Percentiles rank a stretch among this genome's conserved stretches.
phyloP scores from a whole-genome alignment of 2,797 vertebrate genomes.

The Lepilemur ruficaudatus region DNA sequence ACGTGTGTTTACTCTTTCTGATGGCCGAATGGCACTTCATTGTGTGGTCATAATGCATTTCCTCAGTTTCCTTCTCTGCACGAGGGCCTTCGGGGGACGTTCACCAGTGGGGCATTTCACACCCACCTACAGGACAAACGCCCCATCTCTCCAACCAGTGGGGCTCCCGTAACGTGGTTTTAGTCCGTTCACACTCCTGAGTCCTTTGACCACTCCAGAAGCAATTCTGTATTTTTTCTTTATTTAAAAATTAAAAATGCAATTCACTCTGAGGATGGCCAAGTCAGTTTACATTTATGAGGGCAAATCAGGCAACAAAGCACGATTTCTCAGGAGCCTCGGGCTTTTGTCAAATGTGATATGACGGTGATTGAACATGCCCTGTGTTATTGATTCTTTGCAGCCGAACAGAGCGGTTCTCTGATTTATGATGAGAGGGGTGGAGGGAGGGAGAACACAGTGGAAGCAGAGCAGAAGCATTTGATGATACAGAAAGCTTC shows the following conservation, averaged over 20 bases:
- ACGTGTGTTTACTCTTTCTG: accelerated
- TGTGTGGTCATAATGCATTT: accelerated
- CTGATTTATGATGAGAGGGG: background rate
- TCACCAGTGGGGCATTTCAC: no score
- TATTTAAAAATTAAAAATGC: constrained; percentile 32
- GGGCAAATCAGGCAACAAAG: constrained; percentile 30
- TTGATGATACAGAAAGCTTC: background rate
- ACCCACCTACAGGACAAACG: background rate
- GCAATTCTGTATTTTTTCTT: background rate
- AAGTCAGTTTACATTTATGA: constrained; percentile 19
- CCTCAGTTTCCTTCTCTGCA: background rate
- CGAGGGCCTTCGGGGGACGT: accelerated
- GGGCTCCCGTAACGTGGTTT: accelerated
- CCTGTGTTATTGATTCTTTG: constrained; percentile 38
- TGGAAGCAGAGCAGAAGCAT: background rate
- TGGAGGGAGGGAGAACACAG: accelerated
- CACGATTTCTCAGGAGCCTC: background rate
- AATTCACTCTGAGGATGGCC: background rate
- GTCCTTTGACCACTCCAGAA: background rate
- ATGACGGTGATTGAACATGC: constrained; percentile 32
- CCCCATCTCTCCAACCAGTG: accelerated
- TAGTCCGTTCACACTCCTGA: background rate
- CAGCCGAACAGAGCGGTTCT: constrained; percentile 50
- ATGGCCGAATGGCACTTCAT: accelerated
- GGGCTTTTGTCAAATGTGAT: constrained; percentile 9